Evolutionary conservation across 2,797 vertebrate species (phyloP), one percentile per base, ranked within the genome.

Genomic region (Cyclura pinguis): DNA sequence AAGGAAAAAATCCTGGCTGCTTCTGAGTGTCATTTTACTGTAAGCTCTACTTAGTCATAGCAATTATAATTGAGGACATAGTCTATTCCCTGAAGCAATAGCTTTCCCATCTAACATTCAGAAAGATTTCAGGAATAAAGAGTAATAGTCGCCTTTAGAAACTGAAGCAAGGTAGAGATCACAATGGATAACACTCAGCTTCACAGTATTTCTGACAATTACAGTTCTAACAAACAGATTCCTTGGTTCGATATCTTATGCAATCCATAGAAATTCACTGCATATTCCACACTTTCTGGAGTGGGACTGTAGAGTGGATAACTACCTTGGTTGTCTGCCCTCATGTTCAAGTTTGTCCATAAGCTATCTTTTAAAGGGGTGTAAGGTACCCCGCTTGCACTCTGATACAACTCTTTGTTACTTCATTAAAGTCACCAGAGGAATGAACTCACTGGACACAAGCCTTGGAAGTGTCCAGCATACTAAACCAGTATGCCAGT

Each of bases 11-110:
- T n/a, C 18, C 16, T 84, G 76, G 22, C 50, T 29, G 14, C 35
- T 73, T 89, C 29, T 62, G n/a, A 80, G 55, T 72, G 62, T 47
- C 24, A 92, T 29, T 91, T 18, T 88, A 80, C 88, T 92, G 88
- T 86, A 47, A 47, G 12, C 20, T 69, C 69, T 85, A 86, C 84
- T 35, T 80, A 47, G 18, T 91, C 35, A 80, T 32, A 35, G 55
- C 55, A 47, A 38, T 83, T 90, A 73, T 38, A 92, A 77, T 22
- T 86, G 57, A 62, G 20, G 38, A 83, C 27, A 89, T 47, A 6
- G 57, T 90, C 10, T 80, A 6, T 35, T 10, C 55, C 81, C 83
- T 87, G 67, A 87, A 67, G 18, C 6, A 86, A 42, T 73, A 13
- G 10, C 82, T 74, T 92, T 89, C 73, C 18, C 88, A 64, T 92